Evolutionary conservation across 2,113 vertebrate species (phyloP).

Genomic region (Azemiops feae): DNA sequence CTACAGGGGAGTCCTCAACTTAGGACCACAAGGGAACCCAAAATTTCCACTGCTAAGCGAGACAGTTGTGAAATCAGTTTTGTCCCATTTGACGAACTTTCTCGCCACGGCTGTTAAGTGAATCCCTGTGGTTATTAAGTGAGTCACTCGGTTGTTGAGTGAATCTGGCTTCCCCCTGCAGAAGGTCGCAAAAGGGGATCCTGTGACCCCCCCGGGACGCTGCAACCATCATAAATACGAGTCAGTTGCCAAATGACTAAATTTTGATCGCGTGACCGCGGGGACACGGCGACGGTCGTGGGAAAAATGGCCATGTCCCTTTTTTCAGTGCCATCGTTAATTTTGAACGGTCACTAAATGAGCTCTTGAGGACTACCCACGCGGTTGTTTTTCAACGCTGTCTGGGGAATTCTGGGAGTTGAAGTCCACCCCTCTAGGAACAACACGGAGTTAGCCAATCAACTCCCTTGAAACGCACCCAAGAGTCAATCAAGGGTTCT

Average conservation of each 20-base stretch:
- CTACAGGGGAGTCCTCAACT: not conserved
- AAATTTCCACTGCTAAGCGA: not conserved
- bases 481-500: not conserved
- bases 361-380: not conserved
- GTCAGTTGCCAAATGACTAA: not conserved
- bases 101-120: no score
- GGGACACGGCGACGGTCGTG: rapidly evolving
- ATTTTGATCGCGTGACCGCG: rapidly evolving
- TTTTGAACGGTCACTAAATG: not conserved
- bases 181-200: not conserved
- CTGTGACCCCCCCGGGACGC: rapidly evolving
- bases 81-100: not conserved
- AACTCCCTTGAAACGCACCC: not conserved
- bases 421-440: not conserved
- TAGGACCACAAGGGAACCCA: not conserved
- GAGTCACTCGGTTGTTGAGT: no score
- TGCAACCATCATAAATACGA: not conserved
- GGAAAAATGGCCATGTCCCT: rapidly evolving
- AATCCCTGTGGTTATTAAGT: no score
- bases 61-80: not conserved
- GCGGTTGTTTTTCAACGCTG: not conserved
- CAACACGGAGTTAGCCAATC: not conserved
- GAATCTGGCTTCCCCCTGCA: no score
- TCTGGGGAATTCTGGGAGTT: no score
- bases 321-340: not conserved